These are phyloP conservation scores for Cavia porcellus DNA, from an alignment of 2,113 vertebrate genomes.

Conservation along the genomic window DNA sequence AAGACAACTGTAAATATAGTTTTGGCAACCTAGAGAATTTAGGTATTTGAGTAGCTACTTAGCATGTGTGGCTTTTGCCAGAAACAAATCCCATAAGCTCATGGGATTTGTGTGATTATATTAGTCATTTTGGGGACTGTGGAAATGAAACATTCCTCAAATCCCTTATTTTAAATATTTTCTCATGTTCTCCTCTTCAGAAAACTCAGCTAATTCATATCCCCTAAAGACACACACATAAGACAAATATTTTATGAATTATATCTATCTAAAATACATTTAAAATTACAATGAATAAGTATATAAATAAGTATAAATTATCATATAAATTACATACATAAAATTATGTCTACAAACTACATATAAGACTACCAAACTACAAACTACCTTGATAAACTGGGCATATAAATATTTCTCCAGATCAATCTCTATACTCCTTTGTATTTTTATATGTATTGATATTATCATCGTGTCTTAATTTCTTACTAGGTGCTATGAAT, in stretches of 20 bases:
- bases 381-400: not conserved
- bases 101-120: constrained; percentile 2
- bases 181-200: constrained; percentile 51
- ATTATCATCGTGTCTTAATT: not conserved
- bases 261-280: not conserved
- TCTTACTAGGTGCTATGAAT: not conserved
- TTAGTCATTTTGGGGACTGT: constrained; percentile 26
- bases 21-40: not conserved
- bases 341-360: not conserved
- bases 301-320: not conserved
- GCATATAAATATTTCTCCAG: not conserved
- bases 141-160: not conserved
- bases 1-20: not conserved
- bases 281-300: not conserved
- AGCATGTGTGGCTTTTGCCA: not conserved
- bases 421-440: too few relatives aligned
- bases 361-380: too few relatives aligned
- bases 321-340: not conserved
- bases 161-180: constrained; percentile 4
- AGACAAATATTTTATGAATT: constrained; percentile 22
- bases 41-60: constrained; percentile 14
- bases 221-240: not conserved
- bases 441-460: not conserved
- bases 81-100: constrained; percentile 61
- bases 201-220: constrained; percentile 21